Evolutionary conservation across 1,140 invertebrate genomes (phyloP).

Genomic region (Ceratina japonica): DNA sequence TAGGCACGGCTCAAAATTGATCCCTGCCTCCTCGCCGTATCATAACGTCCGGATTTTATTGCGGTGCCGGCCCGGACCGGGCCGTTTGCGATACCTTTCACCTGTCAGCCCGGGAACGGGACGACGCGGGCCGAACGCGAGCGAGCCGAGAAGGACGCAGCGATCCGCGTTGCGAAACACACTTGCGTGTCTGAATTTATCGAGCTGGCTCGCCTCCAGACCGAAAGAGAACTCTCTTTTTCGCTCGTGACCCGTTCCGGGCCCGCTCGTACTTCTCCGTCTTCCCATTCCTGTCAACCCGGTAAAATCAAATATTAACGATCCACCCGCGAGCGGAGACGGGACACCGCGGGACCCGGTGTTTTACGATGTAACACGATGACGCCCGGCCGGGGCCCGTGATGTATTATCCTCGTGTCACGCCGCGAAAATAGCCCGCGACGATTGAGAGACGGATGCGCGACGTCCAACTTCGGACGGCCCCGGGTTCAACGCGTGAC

Average conservation of each 20-base stretch:
- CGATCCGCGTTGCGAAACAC: background rate
- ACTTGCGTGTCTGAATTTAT: constrained; percentile 54
- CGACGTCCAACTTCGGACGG: background rate
- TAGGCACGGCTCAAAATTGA: constrained; percentile 22
- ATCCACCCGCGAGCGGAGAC: constrained; percentile 9
- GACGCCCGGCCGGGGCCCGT: constrained; percentile 16
- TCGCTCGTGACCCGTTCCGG: constrained; percentile 12
- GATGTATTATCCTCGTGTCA: constrained; percentile 45
- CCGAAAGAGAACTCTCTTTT: constrained; percentile 28
- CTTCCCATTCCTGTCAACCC: constrained; percentile 43
- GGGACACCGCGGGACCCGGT: constrained; percentile 19
- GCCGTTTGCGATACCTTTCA: constrained; percentile 43
- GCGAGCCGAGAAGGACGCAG: constrained; percentile 9
- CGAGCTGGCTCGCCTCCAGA: constrained; percentile 55
- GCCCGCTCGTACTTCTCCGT: constrained; percentile 37
- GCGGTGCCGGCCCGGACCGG: background rate
- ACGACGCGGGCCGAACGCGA: too few relatives aligned
- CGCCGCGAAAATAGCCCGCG: constrained; percentile 32
- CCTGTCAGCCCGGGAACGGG: constrained; percentile 32
- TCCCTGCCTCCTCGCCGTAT: constrained; percentile 19
- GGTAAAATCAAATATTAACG: constrained; percentile 65
- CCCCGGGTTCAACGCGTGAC: background rate
- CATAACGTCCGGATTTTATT: constrained; percentile 47
- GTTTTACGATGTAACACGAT: constrained; percentile 48
- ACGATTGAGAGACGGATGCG: constrained; percentile 14